phyloP scores from a whole-genome alignment of 1,140 invertebrate species.

The Saccostrea glomerata region DNA sequence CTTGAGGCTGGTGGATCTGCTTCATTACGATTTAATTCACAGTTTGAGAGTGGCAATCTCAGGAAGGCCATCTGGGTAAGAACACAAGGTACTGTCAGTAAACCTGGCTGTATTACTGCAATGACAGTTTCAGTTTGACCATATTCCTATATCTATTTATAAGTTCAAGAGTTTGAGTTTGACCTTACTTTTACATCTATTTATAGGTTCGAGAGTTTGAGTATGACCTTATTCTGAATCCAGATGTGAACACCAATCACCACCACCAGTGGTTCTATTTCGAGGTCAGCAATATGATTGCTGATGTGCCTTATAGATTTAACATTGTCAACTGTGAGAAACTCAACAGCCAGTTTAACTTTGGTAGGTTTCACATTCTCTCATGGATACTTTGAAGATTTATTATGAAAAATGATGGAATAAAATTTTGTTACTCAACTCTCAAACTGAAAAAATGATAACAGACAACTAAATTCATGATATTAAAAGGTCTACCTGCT shows the following conservation, averaged over 20 bases:
- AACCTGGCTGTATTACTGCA: too few relatives aligned
- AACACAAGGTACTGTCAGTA: not conserved
- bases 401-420: too few relatives aligned
- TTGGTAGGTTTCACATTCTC: slow-evolving; percentile 80
- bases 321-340: slow-evolving; percentile 96
- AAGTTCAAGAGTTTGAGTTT: slow-evolving; percentile 67
- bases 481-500: too few relatives aligned
- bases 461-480: too few relatives aligned
- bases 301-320: slow-evolving; percentile 87
- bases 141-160: slow-evolving; percentile 28
- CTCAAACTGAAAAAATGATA: too few relatives aligned
- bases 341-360: slow-evolving; percentile 93
- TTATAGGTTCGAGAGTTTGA: slow-evolving; percentile 82
- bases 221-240: slow-evolving; percentile 96
- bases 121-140: not conserved
- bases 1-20: slow-evolving; percentile 58
- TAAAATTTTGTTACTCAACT: too few relatives aligned
- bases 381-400: not conserved
- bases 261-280: slow-evolving; percentile 97
- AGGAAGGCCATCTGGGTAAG: slow-evolving; percentile 93
- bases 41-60: slow-evolving; percentile 97
- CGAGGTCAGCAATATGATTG: slow-evolving; percentile 90
- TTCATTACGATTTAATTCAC: slow-evolving; percentile 91
- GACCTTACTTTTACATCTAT: not conserved
- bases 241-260: slow-evolving; percentile 89